phyloP scores from a whole-genome alignment of 2,797 vertebrate species.

The Bufotes viridis region DNA sequence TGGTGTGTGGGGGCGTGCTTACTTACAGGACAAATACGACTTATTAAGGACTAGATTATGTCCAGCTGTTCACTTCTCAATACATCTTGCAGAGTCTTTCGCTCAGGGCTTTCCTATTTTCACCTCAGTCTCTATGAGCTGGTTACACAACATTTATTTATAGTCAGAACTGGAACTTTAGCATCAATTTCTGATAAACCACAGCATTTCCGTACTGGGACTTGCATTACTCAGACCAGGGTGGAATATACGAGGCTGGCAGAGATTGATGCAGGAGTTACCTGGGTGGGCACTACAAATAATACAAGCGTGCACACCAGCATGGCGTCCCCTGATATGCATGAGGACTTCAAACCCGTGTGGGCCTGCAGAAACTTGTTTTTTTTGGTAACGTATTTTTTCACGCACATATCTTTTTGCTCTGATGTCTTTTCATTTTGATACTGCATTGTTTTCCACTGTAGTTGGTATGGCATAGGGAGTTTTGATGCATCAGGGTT shows the following conservation, averaged over 20 bases:
- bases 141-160: background rate
- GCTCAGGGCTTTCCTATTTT: slow-evolving; percentile 3
- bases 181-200: background rate
- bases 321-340: no score
- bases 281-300: no score
- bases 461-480: no score
- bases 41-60: background rate
- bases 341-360: no score
- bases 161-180: background rate
- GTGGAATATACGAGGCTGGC: background rate
- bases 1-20: background rate
- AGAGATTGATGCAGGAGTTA: no score
- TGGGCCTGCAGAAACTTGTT: no score
- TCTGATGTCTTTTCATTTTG: no score
- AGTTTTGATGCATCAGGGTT: no score
- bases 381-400: no score
- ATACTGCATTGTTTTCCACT: no score
- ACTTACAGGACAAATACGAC: background rate
- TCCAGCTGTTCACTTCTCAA: slow-evolving; percentile 17
- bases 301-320: no score
- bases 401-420: no score
- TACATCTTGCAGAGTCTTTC: background rate
- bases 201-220: background rate
- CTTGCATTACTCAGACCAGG: background rate
- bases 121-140: background rate